Evolutionary conservation across 2,113 vertebrate genomes (phyloP), one percentile per base, ranked within the genome.

Genomic region (Crypturellus undulatus): DNA sequence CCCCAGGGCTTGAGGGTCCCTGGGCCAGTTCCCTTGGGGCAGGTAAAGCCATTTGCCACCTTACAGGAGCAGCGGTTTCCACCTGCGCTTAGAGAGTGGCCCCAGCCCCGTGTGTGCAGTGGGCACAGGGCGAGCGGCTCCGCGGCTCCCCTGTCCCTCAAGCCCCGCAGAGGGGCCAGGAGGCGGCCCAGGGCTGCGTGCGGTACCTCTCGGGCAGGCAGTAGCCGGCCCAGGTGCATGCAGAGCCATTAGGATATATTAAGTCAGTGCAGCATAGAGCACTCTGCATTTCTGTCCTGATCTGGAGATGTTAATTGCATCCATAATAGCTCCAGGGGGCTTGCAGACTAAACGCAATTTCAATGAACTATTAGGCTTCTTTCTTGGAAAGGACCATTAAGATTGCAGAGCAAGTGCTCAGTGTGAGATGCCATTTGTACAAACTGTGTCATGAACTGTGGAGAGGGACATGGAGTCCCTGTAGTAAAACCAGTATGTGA

Each of bases 381-480:
- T 72, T 47, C 89, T 58, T 58, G 78, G 82, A 60, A 80, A 83
- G 79, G 43, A 40, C 12, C 60, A 25, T 67, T 15, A 49, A 51
- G 78, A 13, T 15, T 49, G 82, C 82, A 63, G 82, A 78, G 78
- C 3, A 12, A 92, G 72, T 3, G 21, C 19, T 40, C n/a, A 5
- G 56, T 65, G 40, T 30, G 91, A 78, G 84, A 79, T 72, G 76
- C 34, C 76, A 26, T 52, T 65, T 52, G 79, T 77, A 77, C 90
- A 42, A 60, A 56, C 19, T 5, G 17, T 68, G 78, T 30, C 84
- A n/a, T 38, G 9, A 28, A 9, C 9, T n/a, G 54, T 1, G 12
- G 10, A 56, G 38, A 77, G 85, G 28, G 58, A 51, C 45, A 7
- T 15, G 56, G 32, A 52, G 34, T 6, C 34, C 3, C 26, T 30